Percentiles rank a stretch among this genome's conserved stretches.
Evolutionary conservation across 2,888 invertebrate species (phyloP).

Genomic region (Drosophila tripunctata): DNA sequence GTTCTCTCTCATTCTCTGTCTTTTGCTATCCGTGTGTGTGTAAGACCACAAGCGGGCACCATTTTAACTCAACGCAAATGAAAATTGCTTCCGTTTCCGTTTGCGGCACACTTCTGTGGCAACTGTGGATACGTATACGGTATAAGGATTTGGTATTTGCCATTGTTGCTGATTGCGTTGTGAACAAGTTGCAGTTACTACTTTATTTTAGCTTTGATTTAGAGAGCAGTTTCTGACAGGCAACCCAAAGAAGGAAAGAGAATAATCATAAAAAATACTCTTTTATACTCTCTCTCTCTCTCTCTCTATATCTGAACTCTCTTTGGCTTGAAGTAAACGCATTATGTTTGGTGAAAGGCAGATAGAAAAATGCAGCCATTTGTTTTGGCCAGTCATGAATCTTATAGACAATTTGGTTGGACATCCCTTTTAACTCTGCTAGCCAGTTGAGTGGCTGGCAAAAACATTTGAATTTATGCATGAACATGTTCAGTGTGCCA

Average conservation of each 20-base stretch:
- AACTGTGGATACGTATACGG: slow-evolving; percentile 29
- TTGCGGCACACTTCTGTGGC: slow-evolving; percentile 64
- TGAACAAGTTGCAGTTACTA: slow-evolving; percentile 36
- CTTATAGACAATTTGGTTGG: slow-evolving; percentile 43
- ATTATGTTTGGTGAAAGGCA: slow-evolving; percentile 34
- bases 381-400: slow-evolving; percentile 60
- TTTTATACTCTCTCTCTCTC: slow-evolving; percentile 6
- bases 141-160: slow-evolving; percentile 42
- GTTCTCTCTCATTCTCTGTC: slow-evolving; percentile 4
- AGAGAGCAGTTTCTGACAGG: slow-evolving; percentile 17
- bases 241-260: background rate
- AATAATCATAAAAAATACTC: background rate
- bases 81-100: slow-evolving; percentile 80
- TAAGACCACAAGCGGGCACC: slow-evolving; percentile 58
- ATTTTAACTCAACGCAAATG: slow-evolving; percentile 73
- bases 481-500: slow-evolving; percentile 46
- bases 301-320: no score
- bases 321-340: slow-evolving; percentile 1
- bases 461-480: slow-evolving; percentile 76
- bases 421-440: slow-evolving; percentile 8
- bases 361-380: slow-evolving; percentile 43
- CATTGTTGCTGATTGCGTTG: slow-evolving; percentile 73
- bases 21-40: background rate
- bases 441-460: slow-evolving; percentile 50
- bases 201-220: slow-evolving; percentile 41